These are phyloP conservation scores for Aphelocoma californica DNA, from an alignment of 2,797 vertebrate genomes.

Conservation along the genomic window DNA sequence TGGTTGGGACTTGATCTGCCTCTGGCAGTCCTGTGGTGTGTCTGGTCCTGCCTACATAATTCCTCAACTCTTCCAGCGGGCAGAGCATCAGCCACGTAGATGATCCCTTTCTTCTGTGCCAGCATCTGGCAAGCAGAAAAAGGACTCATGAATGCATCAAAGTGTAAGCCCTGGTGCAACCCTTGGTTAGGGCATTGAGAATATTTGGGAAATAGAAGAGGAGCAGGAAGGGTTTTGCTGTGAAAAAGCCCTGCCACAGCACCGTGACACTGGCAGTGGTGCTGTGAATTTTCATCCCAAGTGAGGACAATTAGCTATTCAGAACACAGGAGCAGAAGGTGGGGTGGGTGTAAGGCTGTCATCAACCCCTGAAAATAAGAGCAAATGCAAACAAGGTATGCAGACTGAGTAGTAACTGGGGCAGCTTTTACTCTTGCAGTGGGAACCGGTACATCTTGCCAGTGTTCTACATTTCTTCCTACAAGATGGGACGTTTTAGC, in stretches of 20 bases:
- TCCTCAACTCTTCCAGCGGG: rapidly evolving
- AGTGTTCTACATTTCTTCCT: background rate
- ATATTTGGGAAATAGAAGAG: background rate
- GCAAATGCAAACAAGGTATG: background rate
- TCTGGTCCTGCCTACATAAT: background rate
- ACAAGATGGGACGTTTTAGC: background rate
- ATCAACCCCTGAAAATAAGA: background rate
- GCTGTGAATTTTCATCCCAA: background rate
- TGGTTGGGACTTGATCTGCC: background rate
- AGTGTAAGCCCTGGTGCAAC: background rate
- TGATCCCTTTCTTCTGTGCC: background rate
- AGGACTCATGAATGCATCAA: background rate
- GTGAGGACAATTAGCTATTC: background rate
- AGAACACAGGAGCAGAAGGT: background rate
- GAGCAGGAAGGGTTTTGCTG: background rate
- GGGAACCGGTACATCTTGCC: background rate
- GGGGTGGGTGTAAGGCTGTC: background rate
- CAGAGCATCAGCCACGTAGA: background rate
- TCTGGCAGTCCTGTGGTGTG: background rate
- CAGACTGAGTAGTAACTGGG: background rate
- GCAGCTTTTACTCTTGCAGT: background rate
- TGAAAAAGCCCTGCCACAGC: background rate
- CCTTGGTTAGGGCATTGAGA: background rate
- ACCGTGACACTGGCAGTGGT: background rate
- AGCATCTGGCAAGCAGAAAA: background rate